Evolutionary conservation across 2,888 invertebrate genomes (phyloP).

Genomic region (Argyresthia albistria): DNA sequence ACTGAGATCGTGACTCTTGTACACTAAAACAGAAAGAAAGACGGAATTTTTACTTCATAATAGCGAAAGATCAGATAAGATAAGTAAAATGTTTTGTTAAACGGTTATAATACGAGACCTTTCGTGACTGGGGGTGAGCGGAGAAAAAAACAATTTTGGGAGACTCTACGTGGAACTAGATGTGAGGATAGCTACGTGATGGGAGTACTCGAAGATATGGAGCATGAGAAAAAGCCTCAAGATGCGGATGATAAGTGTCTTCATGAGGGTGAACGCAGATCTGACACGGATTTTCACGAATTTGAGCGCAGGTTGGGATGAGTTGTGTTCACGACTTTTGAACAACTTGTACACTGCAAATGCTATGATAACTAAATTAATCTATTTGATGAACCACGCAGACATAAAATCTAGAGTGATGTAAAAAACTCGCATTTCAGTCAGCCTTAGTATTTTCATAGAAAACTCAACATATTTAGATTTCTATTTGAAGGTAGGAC

Average conservation of each 20-base stretch:
- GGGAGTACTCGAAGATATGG: slow-evolving; percentile 45
- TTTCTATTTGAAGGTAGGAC: too few relatives aligned
- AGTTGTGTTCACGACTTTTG: too few relatives aligned
- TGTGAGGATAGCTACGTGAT: slow-evolving; percentile 62
- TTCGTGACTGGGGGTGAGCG: slow-evolving; percentile 65
- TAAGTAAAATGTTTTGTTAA: slow-evolving; percentile 67
- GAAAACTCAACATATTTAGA: too few relatives aligned
- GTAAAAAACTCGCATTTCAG: too few relatives aligned
- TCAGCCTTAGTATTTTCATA: too few relatives aligned
- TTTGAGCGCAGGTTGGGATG: background rate
- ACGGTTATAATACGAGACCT: slow-evolving; percentile 61
- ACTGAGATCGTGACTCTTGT: slow-evolving; percentile 84
- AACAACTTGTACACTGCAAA: too few relatives aligned
- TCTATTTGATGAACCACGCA: too few relatives aligned
- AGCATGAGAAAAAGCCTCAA: slow-evolving; percentile 42
- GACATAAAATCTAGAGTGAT: too few relatives aligned
- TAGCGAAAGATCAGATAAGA: slow-evolving; percentile 59
- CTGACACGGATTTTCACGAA: background rate
- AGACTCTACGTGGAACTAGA: slow-evolving; percentile 45
- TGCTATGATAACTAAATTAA: too few relatives aligned
- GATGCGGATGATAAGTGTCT: background rate
- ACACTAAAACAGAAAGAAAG: slow-evolving; percentile 83
- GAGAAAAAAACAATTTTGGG: slow-evolving; percentile 55
- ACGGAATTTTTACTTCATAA: slow-evolving; percentile 64
- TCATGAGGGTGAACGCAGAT: background rate